Base-by-base conservation (phyloP, 30 jellyfish, hydroid and myxozoan species). In the Cassiopea xamachana region DNA sequence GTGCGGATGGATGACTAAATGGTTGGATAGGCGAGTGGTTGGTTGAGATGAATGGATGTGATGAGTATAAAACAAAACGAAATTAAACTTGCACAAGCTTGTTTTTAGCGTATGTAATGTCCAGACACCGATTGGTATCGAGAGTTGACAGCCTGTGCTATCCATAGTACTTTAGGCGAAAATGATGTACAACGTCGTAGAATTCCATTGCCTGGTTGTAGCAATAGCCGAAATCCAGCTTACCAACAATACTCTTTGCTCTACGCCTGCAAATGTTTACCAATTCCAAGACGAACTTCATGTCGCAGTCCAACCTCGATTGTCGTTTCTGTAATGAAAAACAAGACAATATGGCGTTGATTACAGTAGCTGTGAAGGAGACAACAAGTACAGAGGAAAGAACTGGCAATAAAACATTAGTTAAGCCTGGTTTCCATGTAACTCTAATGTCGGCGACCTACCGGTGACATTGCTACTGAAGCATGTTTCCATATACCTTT, bases 291-390 rank as follows among this genome's bases (percentile, higher is more conserved):
- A 44, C 61, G 85, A 84, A 84, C 6, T 1, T 58, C 17, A 27
- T 84, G 86, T 84, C 92, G 51, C 92, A 84, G 55, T 72, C 71
- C 18, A 48, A 58, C 27, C 92, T 70, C 39, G 92, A 69, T 6
- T n/a, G 15, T 3, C 85, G 86, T 71, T 84, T 84, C 92, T 84
- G 76, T 2, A 79, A 79, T 45, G 39, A 80, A 39, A 1, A 80
- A 71, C 6, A 79, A 2, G 61, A 7, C 7, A 58, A 6, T 55
- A 55, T 55, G 7, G n/a, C n/a, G n/a, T n/a, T n/a, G n/a, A n/a
- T n/a, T n/a, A n/a, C n/a, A n/a, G n/a, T n/a, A n/a, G n/a, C n/a
- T n/a, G n/a, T n/a, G n/a, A n/a, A n/a, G n/a, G n/a, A n/a, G n/a
- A n/a, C n/a, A n/a, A n/a, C n/a, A n/a, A n/a, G n/a, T n/a, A n/a